Evolutionary conservation across 2,797 vertebrate genomes (phyloP), one percentile per base, ranked within the genome.

Genomic region (Hoplostethus atlanticus): DNA sequence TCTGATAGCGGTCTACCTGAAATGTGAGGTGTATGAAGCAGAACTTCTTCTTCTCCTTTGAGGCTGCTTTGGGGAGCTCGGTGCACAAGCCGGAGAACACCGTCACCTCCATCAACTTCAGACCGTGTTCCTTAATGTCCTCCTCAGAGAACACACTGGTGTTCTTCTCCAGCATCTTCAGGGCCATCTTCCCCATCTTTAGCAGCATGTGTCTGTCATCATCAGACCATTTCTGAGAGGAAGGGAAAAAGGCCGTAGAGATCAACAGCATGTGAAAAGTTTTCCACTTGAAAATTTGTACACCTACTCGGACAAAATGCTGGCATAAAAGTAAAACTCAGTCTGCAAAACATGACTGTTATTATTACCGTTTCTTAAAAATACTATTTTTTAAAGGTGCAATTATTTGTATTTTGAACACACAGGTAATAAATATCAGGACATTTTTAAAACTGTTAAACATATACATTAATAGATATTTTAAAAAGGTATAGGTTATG

Each of bases 151-250:
- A 95, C 64, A 80, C 61, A 0, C 38, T 63, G 12, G 17, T 54
- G 0, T 84, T 77, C 8, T 36, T 89, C 55, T 75, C 70, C 76
- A 94, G 68, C 89, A 94, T 88, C 44, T 66, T 80, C 5, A 91
- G 84, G 2, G 94, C 93, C 85, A 95, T 68, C 64, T 85, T 79
- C 1, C 91, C 94, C 68, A 95, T 68, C 12, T 59, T 76, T 1
- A 5, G 57, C 68, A 93, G 40, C 30, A 88, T 71, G 0, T 13
- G 0, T 12, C 48, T 81, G 64, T 94, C 94, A 0, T 60, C 17
- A 1, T 12, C 28, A 0, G 48, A 71, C 95, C 95, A 95, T 55
- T 64, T 83, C 68, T 93, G 65, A 44, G 34, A 2, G 30, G 10
- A 70, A 55, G 73, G 1, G 46, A 63, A 6, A 15, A 28, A 28